phyloP scores from a whole-genome alignment of 2,888 invertebrate genomes.

The Euspilapteryx auroguttella region DNA sequence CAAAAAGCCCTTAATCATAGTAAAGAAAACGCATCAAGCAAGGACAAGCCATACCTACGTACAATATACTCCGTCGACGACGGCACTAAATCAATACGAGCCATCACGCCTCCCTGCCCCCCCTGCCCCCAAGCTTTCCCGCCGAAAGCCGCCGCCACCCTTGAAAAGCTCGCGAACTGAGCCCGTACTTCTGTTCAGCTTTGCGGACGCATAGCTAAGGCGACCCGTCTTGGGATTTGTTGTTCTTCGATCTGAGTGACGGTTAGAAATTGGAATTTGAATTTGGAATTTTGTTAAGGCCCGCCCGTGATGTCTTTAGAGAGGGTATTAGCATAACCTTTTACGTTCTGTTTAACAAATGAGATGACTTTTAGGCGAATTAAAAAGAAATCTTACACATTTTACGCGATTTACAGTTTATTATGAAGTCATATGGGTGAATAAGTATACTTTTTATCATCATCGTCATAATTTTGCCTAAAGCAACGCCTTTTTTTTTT shows the following conservation, averaged over 20 bases:
- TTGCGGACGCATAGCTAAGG: slow-evolving; percentile 52
- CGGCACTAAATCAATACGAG: slow-evolving; percentile 64
- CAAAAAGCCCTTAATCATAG: slow-evolving; percentile 1
- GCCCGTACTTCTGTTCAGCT: slow-evolving; percentile 63
- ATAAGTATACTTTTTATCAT: no score
- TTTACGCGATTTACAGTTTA: no score
- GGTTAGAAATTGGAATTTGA: slow-evolving; percentile 47
- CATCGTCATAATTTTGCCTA: no score
- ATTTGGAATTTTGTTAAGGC: slow-evolving; percentile 13
- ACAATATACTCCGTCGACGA: slow-evolving; percentile 59
- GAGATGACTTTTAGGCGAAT: no score
- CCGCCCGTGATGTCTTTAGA: no score
- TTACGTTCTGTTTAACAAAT: no score
- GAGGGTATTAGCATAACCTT: no score
- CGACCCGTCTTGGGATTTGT: slow-evolving; percentile 55
- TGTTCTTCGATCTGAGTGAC: slow-evolving; percentile 15
- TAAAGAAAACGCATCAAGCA: slow-evolving; percentile 58
- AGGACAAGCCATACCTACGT: slow-evolving; percentile 44
- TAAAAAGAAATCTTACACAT: no score
- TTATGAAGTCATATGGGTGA: no score
- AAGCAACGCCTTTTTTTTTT: no score
- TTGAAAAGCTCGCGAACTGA: slow-evolving; percentile 61
- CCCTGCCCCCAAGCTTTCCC: slow-evolving; percentile 30
- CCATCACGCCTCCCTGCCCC: slow-evolving; percentile 43
- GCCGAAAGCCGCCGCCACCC: slow-evolving; percentile 60